Evolutionary conservation across 53 echinoderm and acorn worm species (phyloP), one percentile per base, ranked within the genome.

Genomic region (Henricia sp.): DNA sequence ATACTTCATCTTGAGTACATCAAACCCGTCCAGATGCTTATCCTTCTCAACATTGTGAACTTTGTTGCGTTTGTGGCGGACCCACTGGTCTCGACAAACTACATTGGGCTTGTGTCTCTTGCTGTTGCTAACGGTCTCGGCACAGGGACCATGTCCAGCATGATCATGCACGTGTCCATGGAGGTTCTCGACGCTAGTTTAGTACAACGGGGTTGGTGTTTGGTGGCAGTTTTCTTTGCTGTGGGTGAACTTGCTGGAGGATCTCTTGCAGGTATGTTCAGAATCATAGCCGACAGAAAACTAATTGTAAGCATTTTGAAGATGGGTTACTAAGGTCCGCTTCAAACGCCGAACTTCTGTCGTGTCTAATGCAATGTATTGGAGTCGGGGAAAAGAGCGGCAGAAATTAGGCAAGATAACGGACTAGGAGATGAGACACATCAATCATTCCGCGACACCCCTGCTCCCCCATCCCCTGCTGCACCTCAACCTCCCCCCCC

Each of bases 71-170:
- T 87, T 70, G 43, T 64, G 32, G 35, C 78, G 2, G 87, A 87
- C 52, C 77, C 87, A 2, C 8, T 69, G 4, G 44, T 69, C 10
- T 23, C 43, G 46, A 28, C 3, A 3, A 69, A 69, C 70, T 69
- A 43, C 39, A 37, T 40, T 2, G 67, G 67, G 23, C 14, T 67
- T 2, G 6, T 37, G n/a, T 36, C 37, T 6, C 26, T 42, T n/a
- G 87, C 87, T 10, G 68, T 87, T 35, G 48, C 78, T 36, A 78
- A 78, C 35, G 87, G 87, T 0, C n/a, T 87, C 0, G 41, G 78
- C 29, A 54, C 36, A 23, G 78, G 78, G 1, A 74, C 78, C 19
- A 57, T 78, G 70, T 67, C 67, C 16, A 41, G 67, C 17, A 52
- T 86, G 6, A 39, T 76, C 9, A 76, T 67, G 19, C 67, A 67